Base-by-base conservation (phyloP, 2,888 invertebrate genomes). In the Brachypalpus laphriformis region DNA sequence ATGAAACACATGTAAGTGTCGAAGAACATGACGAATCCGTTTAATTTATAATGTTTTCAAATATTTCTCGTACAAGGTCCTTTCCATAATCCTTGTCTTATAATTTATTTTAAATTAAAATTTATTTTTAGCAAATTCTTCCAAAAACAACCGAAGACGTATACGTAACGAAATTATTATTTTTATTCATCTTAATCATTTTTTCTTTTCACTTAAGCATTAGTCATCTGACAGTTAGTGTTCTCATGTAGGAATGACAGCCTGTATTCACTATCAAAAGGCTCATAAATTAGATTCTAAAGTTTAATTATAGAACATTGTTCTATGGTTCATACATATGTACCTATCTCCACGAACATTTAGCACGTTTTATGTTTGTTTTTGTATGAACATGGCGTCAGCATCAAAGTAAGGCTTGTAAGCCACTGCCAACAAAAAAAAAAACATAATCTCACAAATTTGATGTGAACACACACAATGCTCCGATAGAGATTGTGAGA, bases 341-440 rank as follows among this genome's bases (percentile, higher is more conserved):
- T 18, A 51, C 59, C 42, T 49, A 61, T 63, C 57, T 68, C 28
- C 16, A 59, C 31, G 22, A 68, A 16, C 31, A 66, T 57, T 59
- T 42, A 72, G 51, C 49, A 40, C 14, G 18, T 34, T 72, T 57
- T 54, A 59, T 66, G 57, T 57, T 61, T 37, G 18, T 16, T 37
- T 61, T 80, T 34, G 61, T 66, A 51, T 31, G 37, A 56, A 40
- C 56, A 77, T 65, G 57, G 71, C 57, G 63, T 78, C 71, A 78
- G 66, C 59, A 25, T 66, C 57, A 31, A 47, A 65, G 47, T 40
- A 56, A 49, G 25, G 25, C 77, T 59, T 57, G 70, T 63, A 77
- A 77, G 56, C 42, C 77, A 57, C 70, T 20, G 22, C 11, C 61
- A 14, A 57, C 70, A 9, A 34, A 16, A 61, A 14, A 14, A 34